A percentile compares a stretch with the other conserved stretches of the same genome.
phyloP scores from a whole-genome alignment of 2,797 vertebrate genomes.

The Sarcophilus harrisii region DNA sequence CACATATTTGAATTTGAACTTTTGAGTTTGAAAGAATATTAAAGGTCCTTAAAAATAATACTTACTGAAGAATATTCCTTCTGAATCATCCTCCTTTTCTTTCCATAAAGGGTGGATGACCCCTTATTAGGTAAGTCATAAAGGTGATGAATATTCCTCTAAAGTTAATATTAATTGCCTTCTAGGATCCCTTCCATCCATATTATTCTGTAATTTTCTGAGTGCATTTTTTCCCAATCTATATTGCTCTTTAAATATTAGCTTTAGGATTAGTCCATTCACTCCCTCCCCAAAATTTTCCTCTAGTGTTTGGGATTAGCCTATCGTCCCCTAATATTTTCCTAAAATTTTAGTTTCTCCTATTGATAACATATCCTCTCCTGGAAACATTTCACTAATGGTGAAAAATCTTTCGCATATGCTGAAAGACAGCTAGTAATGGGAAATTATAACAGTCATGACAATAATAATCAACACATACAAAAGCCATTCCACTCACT shows the following conservation, averaged over 20 bases:
- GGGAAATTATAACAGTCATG: not conserved
- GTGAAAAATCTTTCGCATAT: not conserved
- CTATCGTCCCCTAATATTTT: not conserved
- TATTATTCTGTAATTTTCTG: not conserved
- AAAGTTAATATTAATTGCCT: not conserved
- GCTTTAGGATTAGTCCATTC: too few species aligned
- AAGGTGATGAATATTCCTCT: not conserved
- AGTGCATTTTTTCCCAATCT: not conserved
- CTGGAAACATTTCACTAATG: not conserved
- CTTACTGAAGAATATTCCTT: not conserved
- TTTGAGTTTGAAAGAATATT: not conserved
- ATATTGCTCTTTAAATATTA: not conserved
- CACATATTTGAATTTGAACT: not conserved
- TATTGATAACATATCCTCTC: not conserved
- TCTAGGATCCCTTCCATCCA: not conserved
- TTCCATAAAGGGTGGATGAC: not conserved
- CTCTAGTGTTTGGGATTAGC: not conserved
- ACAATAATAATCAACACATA: not conserved
- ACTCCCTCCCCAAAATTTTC: too few species aligned
- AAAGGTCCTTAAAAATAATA: not conserved
- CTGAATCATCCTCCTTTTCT: not conserved
- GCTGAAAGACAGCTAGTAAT: not conserved
- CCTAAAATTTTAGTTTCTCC: not conserved
- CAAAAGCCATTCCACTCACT: not conserved
- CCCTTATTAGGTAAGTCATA: not conserved